Evolutionary conservation across 2,113 vertebrate species (phyloP).

Genomic region (Synchiropus splendidus): DNA sequence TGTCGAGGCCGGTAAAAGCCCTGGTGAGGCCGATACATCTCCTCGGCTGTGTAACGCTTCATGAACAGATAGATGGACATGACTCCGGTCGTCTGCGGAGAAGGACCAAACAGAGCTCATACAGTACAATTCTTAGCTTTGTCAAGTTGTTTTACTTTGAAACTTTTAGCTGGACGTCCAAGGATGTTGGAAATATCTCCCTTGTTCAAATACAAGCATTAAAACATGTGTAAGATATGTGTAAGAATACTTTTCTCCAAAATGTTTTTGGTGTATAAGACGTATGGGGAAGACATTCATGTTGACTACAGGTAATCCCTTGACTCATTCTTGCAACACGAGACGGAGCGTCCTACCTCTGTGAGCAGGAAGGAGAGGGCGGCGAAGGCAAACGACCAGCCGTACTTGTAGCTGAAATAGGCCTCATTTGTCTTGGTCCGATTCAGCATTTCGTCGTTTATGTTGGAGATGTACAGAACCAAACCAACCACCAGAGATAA

Average conservation of each 20-base stretch:
- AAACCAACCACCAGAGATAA: conserved; percentile 84
- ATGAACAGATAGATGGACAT: conserved; percentile 91
- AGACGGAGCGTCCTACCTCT: conserved; percentile 70
- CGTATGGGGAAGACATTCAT: background rate
- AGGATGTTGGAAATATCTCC: too few relatives aligned
- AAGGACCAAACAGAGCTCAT: background rate
- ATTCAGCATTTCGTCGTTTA: conserved; percentile 86
- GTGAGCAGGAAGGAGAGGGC: conserved; percentile 88
- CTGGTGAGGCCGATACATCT: conserved; percentile 79
- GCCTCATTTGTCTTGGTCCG: conserved; percentile 80
- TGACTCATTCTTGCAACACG: too few relatives aligned
- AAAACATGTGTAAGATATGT: too few relatives aligned
- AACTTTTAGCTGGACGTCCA: too few relatives aligned
- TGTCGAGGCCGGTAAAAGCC: conserved; percentile 81
- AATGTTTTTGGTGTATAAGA: background rate
- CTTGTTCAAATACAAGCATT: too few relatives aligned
- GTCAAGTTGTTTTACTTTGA: too few relatives aligned
- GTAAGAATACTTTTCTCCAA: too few relatives aligned
- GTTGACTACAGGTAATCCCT: too few relatives aligned
- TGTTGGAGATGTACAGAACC: conserved; percentile 89
- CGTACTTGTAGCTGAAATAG: conserved; percentile 85
- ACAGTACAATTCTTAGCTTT: too few relatives aligned
- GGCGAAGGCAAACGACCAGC: conserved; percentile 87
- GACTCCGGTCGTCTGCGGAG: conserved; percentile 74
- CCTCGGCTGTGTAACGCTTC: conserved; percentile 85